Conservation (phyloP, 64 coral and sea anemone species). For the Montipora efflorescens region DNA sequence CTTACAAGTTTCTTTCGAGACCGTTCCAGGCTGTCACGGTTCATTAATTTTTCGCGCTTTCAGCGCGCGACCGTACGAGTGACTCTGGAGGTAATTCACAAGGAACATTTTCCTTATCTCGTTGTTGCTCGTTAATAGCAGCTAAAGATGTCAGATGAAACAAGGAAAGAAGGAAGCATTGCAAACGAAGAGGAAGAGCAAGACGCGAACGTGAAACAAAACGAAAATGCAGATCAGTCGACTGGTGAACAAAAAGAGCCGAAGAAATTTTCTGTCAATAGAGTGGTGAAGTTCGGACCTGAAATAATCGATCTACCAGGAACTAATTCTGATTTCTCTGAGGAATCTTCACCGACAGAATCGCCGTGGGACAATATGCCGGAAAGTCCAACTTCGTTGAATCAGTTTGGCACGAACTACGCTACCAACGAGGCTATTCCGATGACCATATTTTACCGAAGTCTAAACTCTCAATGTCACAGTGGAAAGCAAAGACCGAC, state of each 20-base stretch:
- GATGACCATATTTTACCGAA: constrained; percentile 94
- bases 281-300: background rate
- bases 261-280: constrained; percentile 4
- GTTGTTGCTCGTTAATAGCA: background rate
- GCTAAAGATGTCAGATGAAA: constrained; percentile 21
- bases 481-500: constrained; percentile 48
- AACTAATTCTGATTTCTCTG: background rate
- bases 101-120: background rate
- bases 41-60: background rate
- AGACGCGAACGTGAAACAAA: background rate
- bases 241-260: background rate
- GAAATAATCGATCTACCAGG: background rate
- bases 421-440: constrained; percentile 88
- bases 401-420: constrained; percentile 45
- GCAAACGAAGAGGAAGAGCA: background rate
- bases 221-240: background rate
- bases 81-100: too few relatives aligned
- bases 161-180: background rate
- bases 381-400: background rate
- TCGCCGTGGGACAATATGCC: background rate
- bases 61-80: too few relatives aligned
- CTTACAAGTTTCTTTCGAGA: too few relatives aligned
- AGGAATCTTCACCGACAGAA: background rate
- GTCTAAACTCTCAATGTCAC: constrained; percentile 48
- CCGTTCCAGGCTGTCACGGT: background rate